phyloP scores from a whole-genome alignment of 1,140 invertebrate species.

The Drosophila neocordata region DNA sequence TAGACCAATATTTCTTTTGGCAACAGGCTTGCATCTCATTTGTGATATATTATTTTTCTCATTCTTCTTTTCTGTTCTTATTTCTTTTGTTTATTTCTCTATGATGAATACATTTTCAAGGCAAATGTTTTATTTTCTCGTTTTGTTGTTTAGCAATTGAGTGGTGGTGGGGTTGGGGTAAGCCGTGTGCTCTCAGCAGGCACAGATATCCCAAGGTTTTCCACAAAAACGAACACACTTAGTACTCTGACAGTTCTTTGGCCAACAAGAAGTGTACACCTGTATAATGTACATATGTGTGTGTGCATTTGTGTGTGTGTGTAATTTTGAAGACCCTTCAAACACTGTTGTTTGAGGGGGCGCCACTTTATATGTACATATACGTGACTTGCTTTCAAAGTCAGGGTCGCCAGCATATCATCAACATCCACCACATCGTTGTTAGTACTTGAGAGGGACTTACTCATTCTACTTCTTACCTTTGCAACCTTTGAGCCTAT shows the following conservation, averaged over 20 bases:
- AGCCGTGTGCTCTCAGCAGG: constrained; percentile 2
- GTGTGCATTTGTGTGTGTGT: constrained; percentile 8
- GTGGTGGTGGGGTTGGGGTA: not conserved
- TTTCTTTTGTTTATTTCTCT: constrained; percentile 33
- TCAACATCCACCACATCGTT: constrained; percentile 11
- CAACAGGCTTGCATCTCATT: constrained; percentile 48
- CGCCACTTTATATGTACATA: constrained; percentile 35
- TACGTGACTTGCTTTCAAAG: constrained; percentile 77
- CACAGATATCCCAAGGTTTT: constrained; percentile 18
- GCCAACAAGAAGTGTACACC: constrained; percentile 9
- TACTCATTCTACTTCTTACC: not conserved
- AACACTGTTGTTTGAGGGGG: constrained; percentile 38
- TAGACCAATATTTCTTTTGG: constrained; percentile 11
- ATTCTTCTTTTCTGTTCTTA: constrained; percentile 14
- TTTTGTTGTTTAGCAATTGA: constrained; percentile 52
- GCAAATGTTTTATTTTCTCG: constrained; percentile 36
- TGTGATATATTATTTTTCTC: constrained; percentile 27
- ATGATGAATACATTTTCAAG: constrained; percentile 63
- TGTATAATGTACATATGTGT: not conserved
- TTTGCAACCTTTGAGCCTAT: not conserved
- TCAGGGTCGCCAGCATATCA: constrained; percentile 58
- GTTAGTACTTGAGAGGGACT: constrained; percentile 14
- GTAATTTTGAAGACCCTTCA: constrained; percentile 17
- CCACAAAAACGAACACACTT: not conserved
- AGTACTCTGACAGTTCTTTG: constrained; percentile 27